Evolutionary conservation across 2,113 vertebrate genomes (phyloP), one percentile per base, ranked within the genome.

Genomic region (western clawed frog (Xenopus tropicalis)): DNA sequence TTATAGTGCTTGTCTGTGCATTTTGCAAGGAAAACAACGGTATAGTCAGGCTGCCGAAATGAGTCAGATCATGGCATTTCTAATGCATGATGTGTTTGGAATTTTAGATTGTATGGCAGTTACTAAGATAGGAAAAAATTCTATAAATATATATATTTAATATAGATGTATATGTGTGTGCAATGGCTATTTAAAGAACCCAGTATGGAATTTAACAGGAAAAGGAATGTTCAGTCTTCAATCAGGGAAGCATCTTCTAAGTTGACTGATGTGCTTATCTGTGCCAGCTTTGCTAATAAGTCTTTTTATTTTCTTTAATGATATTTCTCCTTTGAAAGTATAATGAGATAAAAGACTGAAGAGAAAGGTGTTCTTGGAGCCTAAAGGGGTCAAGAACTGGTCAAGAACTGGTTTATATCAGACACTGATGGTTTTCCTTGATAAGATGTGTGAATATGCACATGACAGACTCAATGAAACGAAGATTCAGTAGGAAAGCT

Each of bases 331-430:
- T 93, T 90, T 91, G 94, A 92, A 93, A 89, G 90, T 89, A 94
- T 95, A 96, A 95, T 91, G 88, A 96, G 94, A 94, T 95, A 92
- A 92, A 91, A 89, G 88, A 86, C 87, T 79, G 70, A 84, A 83
- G 82, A 85, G 61, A 88, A 87, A 89, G 82, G 78, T 89, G 79
- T 88, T 82, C 86, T 82, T 82, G 87, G 86, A 86, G 88, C 86
- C 85, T 90, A 93, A 88, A 94, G 91, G 94, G 95, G 90, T 91
- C 84, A 86, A 85, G 82, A 86, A 85, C 70, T 91, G 88, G 85
- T 85, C 87, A 91, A 88, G 86, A 90, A 77, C 94, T 95, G 94
- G 85, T 93, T 94, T 95, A 90, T 94, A 90, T 97, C 93, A 91
- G 89, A 71, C 88, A 84, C 90, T 90, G 93, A 96, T 93, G 94